Evolutionary conservation across 2,888 invertebrate genomes (phyloP), one percentile per base, ranked within the genome.

Genomic region (Xestia ashworthii): DNA sequence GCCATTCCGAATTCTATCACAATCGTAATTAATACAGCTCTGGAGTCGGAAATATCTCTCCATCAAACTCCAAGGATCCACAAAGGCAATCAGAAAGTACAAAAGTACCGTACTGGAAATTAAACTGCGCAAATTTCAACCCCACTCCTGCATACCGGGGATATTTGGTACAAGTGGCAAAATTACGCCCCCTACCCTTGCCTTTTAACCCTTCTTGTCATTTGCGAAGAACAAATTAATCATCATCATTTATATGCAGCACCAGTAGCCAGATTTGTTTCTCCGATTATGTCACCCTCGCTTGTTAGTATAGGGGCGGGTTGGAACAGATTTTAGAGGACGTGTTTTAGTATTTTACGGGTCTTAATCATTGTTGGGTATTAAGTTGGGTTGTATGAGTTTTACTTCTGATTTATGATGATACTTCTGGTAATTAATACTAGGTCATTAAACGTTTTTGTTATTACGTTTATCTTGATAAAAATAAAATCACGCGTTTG

Each of bases 201-300:
- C 91, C 93, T 93, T 95, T 95, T 96, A 96, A 96, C 96, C 96
- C 96, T 96, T 96, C 96, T 94, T 95, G 96, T 96, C 96, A 96
- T 96, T 96, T 93, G 93, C 93, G 94, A 94, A 93, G 96, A 95
- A 96, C 96, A 96, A 96, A 96, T 96, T 96, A 96, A 96, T 96
- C 96, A 96, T 96, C 95, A 95, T 96, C 96, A 96, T 96, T 96
- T 96, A 95, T 95, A 96, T 96, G 96, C 96, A 95, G 96, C 91
- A 93, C 94, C 94, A 95, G 95, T 95, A 94, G 95, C 94, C 95
- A 96, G 96, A 96, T 96, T 96, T 96, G 96, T 96, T 96, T 95
- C 96, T 95, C 87, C 95, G 96, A 96, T 96, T 96, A 95, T 95
- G 95, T 95, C 95, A 94, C 96, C 96, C 96, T 93, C 92, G 91